Evolutionary conservation across 2,888 invertebrate species (phyloP).

Genomic region (Halocaridina rubra): DNA sequence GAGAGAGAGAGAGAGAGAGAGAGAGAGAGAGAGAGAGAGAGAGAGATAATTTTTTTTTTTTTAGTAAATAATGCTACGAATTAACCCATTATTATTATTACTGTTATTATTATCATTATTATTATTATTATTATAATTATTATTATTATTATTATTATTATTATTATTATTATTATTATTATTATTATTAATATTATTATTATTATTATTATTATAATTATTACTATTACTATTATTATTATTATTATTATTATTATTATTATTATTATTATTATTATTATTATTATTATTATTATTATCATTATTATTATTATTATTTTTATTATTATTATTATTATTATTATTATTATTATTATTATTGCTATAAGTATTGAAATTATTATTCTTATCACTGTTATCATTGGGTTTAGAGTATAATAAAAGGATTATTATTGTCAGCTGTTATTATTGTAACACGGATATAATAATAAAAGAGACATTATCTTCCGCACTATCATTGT

Average conservation of each 20-base stretch:
- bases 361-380: no score
- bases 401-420: not conserved
- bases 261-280: no score
- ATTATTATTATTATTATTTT: no score
- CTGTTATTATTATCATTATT: no score
- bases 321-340: no score
- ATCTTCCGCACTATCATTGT: not conserved
- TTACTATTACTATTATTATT: no score
- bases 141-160: not conserved
- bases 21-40: not conserved
- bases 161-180: not conserved
- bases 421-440: not conserved
- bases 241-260: no score
- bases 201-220: not conserved
- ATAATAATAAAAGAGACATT: not conserved
- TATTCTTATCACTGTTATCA: not conserved
- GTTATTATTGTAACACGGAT: not conserved
- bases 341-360: no score
- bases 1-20: not conserved
- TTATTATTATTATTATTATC: no score
- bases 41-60: not conserved
- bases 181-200: not conserved
- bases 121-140: no score
- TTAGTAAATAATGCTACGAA: not conserved
- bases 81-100: no score